Conservation (phyloP, 1,140 invertebrate genomes). For the Panagrolaimus sp. region DNA sequence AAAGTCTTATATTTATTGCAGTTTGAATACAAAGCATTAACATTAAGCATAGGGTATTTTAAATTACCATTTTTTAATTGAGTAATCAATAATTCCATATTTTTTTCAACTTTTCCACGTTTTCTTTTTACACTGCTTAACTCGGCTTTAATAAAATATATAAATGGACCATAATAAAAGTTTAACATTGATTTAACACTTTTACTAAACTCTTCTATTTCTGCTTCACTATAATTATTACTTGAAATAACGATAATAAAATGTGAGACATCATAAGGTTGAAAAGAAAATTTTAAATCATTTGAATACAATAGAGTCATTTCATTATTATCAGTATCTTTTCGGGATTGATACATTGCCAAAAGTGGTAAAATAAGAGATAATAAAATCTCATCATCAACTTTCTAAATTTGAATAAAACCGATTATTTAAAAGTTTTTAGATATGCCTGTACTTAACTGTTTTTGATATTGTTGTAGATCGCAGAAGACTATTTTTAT, state of each 20-base stretch:
- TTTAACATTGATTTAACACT: background rate
- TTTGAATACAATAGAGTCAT: background rate
- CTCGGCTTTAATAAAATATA: background rate
- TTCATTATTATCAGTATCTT: slow-evolving; percentile 1
- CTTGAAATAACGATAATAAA: background rate
- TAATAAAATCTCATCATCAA: background rate
- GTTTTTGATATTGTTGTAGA: background rate
- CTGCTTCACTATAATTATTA: background rate
- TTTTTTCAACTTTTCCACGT: background rate
- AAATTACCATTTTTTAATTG: background rate
- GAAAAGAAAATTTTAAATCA: background rate
- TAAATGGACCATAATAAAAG: slow-evolving; percentile 9
- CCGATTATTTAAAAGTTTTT: too few species aligned
- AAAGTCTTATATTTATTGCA: background rate
- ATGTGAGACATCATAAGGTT: background rate
- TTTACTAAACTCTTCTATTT: background rate
- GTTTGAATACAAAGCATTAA: slow-evolving; percentile 2
- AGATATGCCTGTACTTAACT: background rate
- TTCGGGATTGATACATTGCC: slow-evolving; percentile 8
- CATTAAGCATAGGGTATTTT: slow-evolving; percentile 8
- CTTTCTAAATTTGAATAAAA: background rate
- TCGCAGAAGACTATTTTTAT: background rate
- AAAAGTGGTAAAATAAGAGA: background rate
- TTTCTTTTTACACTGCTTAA: slow-evolving; percentile 8
- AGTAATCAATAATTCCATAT: background rate